Percentiles rank a stretch among this genome's conserved stretches.
Evolutionary conservation across 2,797 vertebrate genomes (phyloP).

Genomic region (Craterocephalus amniculus): DNA sequence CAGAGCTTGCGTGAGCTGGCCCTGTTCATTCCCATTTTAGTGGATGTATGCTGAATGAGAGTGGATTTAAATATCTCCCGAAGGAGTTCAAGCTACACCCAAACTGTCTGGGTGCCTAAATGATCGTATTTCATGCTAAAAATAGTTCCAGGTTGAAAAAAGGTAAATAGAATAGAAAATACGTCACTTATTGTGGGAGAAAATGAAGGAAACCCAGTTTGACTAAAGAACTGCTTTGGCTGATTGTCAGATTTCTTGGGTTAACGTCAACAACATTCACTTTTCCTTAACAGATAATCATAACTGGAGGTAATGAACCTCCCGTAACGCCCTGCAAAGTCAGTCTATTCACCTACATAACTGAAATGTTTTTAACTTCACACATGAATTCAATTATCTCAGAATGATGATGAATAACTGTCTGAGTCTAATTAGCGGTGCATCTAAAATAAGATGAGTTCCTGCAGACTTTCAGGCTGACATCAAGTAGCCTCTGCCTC

Average conservation of each 20-base stretch:
- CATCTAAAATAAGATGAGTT: background rate
- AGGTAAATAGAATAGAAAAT: no score
- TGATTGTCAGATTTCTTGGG: background rate
- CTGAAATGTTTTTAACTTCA: background rate
- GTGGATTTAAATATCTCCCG: no score
- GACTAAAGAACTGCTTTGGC: no score
- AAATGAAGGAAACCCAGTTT: no score
- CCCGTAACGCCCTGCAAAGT: background rate
- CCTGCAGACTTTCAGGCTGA: background rate
- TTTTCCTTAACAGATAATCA: background rate
- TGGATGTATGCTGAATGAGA: no score
- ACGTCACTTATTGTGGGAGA: no score
- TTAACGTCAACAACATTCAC: conserved; percentile 2
- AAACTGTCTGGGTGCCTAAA: no score
- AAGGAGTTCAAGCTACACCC: no score
- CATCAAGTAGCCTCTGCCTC: conserved; percentile 1
- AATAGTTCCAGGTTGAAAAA: no score
- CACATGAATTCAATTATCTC: background rate
- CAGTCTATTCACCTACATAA: background rate
- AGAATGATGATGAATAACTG: background rate
- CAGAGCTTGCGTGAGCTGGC: no score
- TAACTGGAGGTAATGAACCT: background rate
- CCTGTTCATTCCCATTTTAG: no score
- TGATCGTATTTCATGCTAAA: no score
- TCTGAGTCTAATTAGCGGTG: background rate